Percentiles rank a stretch among this genome's conserved stretches.
phyloP scores from a whole-genome alignment of 1,140 invertebrate species.

The Drosophila nasuta region DNA sequence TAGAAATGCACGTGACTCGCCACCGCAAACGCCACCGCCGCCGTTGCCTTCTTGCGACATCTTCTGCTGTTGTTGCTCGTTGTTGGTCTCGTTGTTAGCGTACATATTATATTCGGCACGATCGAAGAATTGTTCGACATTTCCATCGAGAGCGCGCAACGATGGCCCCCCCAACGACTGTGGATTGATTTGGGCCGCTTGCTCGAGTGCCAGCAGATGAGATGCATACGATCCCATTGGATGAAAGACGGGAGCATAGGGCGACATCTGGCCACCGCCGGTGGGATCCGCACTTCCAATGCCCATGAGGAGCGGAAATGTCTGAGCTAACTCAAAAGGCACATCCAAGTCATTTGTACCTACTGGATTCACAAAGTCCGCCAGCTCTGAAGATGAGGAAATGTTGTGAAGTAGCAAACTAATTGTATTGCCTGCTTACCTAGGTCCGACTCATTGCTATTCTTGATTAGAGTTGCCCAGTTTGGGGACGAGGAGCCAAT shows the following conservation, averaged over 20 bases:
- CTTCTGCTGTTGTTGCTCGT: too few relatives aligned
- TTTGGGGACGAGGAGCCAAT: slow-evolving; percentile 53
- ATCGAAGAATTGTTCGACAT: not conserved
- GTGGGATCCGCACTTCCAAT: not conserved
- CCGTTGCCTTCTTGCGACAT: too few relatives aligned
- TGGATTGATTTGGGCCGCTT: slow-evolving; percentile 20
- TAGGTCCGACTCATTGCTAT: not conserved
- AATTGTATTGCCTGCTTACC: slow-evolving; percentile 4
- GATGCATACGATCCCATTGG: slow-evolving; percentile 54
- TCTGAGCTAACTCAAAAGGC: not conserved
- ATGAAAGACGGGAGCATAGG: slow-evolving; percentile 48
- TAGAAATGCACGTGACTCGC: too few relatives aligned
- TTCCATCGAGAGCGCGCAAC: not conserved
- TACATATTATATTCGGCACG: not conserved
- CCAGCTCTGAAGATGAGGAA: not conserved
- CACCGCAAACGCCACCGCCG: too few relatives aligned
- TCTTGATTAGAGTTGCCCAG: slow-evolving; percentile 41
- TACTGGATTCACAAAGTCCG: not conserved
- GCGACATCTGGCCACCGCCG: slow-evolving; percentile 39
- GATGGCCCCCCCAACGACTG: not conserved
- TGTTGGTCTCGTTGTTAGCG: too few relatives aligned
- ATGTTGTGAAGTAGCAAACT: not conserved
- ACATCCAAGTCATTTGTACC: not conserved
- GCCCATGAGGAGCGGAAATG: not conserved
- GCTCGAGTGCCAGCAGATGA: slow-evolving; percentile 37